Percentiles rank a stretch among this genome's conserved stretches.
Conservation (phyloP, 2,888 invertebrate genomes). For the Epistrophe eligans region DNA sequence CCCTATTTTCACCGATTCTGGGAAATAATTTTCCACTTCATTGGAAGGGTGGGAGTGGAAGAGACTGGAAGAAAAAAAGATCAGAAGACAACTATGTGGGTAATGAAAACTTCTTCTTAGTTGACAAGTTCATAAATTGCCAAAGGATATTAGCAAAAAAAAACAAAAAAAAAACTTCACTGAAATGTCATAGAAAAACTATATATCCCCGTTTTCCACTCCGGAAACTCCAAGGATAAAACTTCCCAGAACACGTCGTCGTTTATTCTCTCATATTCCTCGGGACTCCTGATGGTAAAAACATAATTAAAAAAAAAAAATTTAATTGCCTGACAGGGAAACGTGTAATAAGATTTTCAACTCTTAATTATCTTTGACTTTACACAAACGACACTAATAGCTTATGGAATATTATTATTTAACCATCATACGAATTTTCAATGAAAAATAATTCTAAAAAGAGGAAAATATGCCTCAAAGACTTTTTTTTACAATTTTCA, state of each 20-base stretch:
- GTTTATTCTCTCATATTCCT: constrained; percentile 3
- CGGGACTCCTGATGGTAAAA: not conserved
- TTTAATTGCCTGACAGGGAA: constrained; percentile 55
- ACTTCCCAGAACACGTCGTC: constrained; percentile 39
- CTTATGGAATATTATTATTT: constrained; percentile 43
- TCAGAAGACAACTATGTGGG: constrained; percentile 16
- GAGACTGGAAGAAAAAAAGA: not conserved
- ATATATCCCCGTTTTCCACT: not conserved
- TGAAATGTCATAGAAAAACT: constrained; percentile 36
- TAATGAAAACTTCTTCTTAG: constrained; percentile 55
- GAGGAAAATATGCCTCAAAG: not conserved
- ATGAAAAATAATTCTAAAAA: constrained; percentile 8
- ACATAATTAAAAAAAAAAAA: constrained; percentile 3
- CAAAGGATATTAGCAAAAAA: constrained; percentile 49
- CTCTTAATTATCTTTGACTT: constrained; percentile 61
- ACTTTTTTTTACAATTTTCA: not conserved
- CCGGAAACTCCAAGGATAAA: not conserved
- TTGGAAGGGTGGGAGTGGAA: not conserved
- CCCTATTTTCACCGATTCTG: constrained; percentile 18
- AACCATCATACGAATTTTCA: not conserved
- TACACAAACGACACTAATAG: constrained; percentile 20
- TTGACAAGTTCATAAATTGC: constrained; percentile 67
- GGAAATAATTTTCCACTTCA: constrained; percentile 19
- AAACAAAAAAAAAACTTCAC: constrained; percentile 23
- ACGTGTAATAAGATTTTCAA: constrained; percentile 48